Base-by-base conservation (phyloP, 2,888 invertebrate species). In the Drosophila falleni region DNA sequence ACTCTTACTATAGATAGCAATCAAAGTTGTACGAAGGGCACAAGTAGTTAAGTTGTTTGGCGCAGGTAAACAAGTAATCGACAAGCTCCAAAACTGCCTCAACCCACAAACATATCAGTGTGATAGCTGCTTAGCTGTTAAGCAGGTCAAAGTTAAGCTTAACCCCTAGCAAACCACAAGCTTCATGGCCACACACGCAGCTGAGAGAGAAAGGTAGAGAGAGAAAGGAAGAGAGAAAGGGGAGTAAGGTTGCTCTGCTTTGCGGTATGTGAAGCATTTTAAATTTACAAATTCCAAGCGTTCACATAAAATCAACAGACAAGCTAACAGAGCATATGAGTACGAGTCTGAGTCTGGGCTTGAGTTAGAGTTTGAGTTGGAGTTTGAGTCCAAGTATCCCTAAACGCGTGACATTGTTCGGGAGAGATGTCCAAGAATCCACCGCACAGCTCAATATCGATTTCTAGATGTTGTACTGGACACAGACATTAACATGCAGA, bases 221-320 rank as follows among this genome's bases (percentile, higher is more conserved):
- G n/a, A 19, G 31, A 9, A 19, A 11, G 35, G 26, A 11, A 26
- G 26, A n/a, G 4, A 9, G 1, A 6, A n/a, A 16, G 29, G 1
- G 39, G 15, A 9, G 3, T 4, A n/a, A 23, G 19, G 1, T 33
- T 10, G 16, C 23, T 23, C 31, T 29, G 4, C 15, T 46, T 9
- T 39, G 59, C 29, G 80, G 80, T 68, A 80, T 83, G 72, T 70
- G 64, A 71, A 77, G 89, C 81, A 89, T 89, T 88, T 88, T 78
- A 89, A 89, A 88, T 88, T 89, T 89, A 89, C 87, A 89, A 89
- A 89, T 89, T 89, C 89, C 87, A 67, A 63, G 81, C 85, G 86
- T 75, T 76, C 74, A 80, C 79, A 87, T 79, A 82, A 84, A 88
- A 76, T 77, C 81, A 87, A 83, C 89, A 90, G 80, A 88, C 87